phyloP scores from a whole-genome alignment of 2,888 invertebrate species.

The Emesis castigata region DNA sequence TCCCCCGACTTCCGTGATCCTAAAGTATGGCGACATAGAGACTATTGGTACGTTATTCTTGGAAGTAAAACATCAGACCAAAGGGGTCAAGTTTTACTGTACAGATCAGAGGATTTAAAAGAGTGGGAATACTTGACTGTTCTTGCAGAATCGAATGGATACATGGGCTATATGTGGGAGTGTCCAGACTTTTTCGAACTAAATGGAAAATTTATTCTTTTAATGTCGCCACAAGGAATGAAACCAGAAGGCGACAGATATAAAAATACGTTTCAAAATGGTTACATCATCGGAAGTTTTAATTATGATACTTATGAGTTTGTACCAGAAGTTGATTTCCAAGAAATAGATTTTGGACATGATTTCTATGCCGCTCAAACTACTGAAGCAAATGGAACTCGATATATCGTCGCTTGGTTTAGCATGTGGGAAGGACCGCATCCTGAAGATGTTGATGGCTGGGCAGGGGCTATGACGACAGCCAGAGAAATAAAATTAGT shows the following conservation, averaged over 20 bases:
- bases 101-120: slow-evolving; percentile 79
- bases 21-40: slow-evolving; percentile 81
- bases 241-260: slow-evolving; percentile 79
- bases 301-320: slow-evolving; percentile 81
- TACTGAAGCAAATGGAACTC: slow-evolving; percentile 76
- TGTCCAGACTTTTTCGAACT: slow-evolving; percentile 86
- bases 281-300: slow-evolving; percentile 83
- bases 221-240: slow-evolving; percentile 84
- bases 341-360: slow-evolving; percentile 83
- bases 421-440: slow-evolving; percentile 81
- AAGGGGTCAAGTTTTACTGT: slow-evolving; percentile 79
- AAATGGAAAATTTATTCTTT: slow-evolving; percentile 79
- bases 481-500: slow-evolving; percentile 78
- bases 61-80: slow-evolving; percentile 79
- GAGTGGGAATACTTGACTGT: slow-evolving; percentile 80
- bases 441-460: slow-evolving; percentile 80
- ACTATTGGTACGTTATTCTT: slow-evolving; percentile 81
- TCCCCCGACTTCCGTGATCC: slow-evolving; percentile 85
- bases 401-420: slow-evolving; percentile 82
- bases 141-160: slow-evolving; percentile 78
- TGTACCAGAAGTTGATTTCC: slow-evolving; percentile 77
- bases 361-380: slow-evolving; percentile 85
- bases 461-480: slow-evolving; percentile 83
- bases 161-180: slow-evolving; percentile 85
- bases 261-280: slow-evolving; percentile 80